phyloP scores from a whole-genome alignment of 2,797 vertebrate species.

The Chrosomus eos region DNA sequence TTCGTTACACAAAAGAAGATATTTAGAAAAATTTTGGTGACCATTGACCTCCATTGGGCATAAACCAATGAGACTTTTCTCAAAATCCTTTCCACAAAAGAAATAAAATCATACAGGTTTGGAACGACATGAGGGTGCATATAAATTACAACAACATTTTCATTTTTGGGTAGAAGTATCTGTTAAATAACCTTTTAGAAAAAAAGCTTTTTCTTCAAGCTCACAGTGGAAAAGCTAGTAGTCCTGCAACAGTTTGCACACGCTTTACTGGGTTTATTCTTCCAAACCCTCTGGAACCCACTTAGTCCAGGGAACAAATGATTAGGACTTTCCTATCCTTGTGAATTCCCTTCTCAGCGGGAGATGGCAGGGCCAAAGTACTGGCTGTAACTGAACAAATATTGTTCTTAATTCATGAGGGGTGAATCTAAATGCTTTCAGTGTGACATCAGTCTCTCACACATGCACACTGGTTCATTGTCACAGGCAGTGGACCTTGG shows the following conservation, averaged over 20 bases:
- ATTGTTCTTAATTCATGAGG: constrained; percentile 78
- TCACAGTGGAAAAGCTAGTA: neutral
- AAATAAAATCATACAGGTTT: neutral
- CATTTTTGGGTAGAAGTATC: neutral
- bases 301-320: constrained; percentile 49
- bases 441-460: constrained; percentile 78
- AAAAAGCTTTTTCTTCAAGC: neutral
- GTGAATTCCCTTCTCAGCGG: constrained; percentile 66
- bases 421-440: constrained; percentile 77
- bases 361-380: constrained; percentile 59
- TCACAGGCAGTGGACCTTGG: constrained; percentile 61
- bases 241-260: constrained; percentile 11
- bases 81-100: neutral
- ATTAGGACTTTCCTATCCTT: constrained; percentile 48
- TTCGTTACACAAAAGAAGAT: neutral
- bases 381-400: constrained; percentile 78
- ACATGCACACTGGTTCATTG: constrained; percentile 78
- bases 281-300: constrained; percentile 38
- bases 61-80: neutral
- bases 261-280: constrained; percentile 50
- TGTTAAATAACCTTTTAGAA: neutral
- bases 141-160: neutral
- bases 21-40: neutral
- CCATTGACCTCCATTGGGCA: neutral
- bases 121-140: neutral